phyloP scores from a whole-genome alignment of 2,888 invertebrate species.

The Cephus pulcher region DNA sequence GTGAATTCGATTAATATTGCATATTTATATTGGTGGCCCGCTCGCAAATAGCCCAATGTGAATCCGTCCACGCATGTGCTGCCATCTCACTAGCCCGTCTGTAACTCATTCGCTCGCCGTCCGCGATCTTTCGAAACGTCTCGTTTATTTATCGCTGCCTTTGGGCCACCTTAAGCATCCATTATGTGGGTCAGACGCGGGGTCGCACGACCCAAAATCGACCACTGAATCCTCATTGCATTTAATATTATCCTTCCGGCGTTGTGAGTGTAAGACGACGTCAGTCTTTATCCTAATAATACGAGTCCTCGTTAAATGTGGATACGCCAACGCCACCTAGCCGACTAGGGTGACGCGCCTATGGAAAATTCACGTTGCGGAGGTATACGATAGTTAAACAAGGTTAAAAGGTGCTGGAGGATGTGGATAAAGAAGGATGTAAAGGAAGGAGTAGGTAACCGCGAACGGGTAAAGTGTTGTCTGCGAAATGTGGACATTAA shows the following conservation, averaged over 20 bases:
- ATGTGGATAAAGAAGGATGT: not conserved
- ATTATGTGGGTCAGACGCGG: not conserved
- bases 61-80: not conserved
- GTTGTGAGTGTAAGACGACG: not conserved
- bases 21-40: conserved; percentile 15
- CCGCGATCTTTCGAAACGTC: not conserved
- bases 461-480: conserved; percentile 17
- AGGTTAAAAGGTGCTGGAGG: not conserved
- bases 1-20: conserved; percentile 22
- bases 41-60: not conserved
- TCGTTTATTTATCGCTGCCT: conserved; percentile 1
- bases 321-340: not conserved
- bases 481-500: conserved; percentile 36
- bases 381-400: not conserved
- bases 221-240: not conserved
- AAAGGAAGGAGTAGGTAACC: not conserved
- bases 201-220: not conserved
- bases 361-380: not conserved
- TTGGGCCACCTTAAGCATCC: not conserved
- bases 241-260: not conserved
- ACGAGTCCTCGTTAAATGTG: not conserved
- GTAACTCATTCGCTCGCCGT: not conserved
- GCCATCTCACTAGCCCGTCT: not conserved
- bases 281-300: not conserved
- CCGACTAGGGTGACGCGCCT: not conserved